Conservation (phyloP, 2,797 vertebrate genomes). For the Notamacropus eugenii region DNA sequence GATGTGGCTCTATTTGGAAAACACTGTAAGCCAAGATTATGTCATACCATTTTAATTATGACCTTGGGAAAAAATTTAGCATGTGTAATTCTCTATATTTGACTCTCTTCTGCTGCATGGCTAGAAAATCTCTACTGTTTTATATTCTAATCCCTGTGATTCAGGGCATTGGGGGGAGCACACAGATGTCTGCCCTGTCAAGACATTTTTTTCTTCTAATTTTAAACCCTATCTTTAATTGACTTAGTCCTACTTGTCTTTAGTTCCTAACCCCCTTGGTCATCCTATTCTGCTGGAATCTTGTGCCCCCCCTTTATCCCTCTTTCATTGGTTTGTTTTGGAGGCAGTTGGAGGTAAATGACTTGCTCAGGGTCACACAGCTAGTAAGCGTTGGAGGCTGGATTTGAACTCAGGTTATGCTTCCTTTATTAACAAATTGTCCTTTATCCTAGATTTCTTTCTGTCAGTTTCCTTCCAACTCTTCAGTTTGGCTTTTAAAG, state of each 20-base stretch:
- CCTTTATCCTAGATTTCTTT: background rate
- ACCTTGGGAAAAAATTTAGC: background rate
- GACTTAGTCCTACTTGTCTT: too few relatives aligned
- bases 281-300: background rate
- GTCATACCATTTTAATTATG: background rate
- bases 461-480: background rate
- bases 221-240: background rate
- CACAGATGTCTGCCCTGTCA: background rate
- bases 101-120: background rate
- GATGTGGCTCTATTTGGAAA: background rate
- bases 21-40: background rate
- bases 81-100: background rate
- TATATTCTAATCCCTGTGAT: background rate
- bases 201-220: background rate
- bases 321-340: background rate
- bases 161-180: fast-evolving
- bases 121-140: background rate
- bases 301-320: background rate
- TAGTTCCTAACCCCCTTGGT: background rate
- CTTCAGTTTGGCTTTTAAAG: background rate
- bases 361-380: background rate
- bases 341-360: background rate
- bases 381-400: too few relatives aligned
- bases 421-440: background rate
- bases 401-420: background rate